Percentiles rank a stretch among this genome's conserved stretches.
These are phyloP conservation scores for Pterocles burchelli DNA, from an alignment of 2,113 vertebrate genomes.

Conservation along the genomic window DNA sequence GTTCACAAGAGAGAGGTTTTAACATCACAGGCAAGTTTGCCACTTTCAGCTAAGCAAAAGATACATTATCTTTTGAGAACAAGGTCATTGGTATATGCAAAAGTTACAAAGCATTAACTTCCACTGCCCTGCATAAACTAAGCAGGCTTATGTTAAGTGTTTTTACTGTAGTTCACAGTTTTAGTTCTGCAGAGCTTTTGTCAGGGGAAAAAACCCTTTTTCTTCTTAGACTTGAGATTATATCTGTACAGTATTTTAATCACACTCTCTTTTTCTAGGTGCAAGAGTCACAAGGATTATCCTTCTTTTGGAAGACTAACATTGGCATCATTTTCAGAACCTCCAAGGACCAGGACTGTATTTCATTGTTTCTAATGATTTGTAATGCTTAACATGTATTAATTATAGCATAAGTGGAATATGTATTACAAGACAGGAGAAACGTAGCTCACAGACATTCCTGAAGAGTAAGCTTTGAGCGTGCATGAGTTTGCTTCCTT, in stretches of 20 bases:
- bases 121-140: background rate
- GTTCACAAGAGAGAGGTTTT: background rate
- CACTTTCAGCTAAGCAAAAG: background rate
- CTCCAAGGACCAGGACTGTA: background rate
- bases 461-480: background rate
- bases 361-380: background rate
- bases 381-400: background rate
- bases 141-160: rapidly evolving
- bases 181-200: background rate
- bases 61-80: background rate
- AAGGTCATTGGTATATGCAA: rapidly evolving
- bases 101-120: background rate
- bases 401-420: background rate
- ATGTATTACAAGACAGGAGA: background rate
- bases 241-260: background rate
- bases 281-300: background rate
- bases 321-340: background rate
- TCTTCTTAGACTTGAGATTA: background rate
- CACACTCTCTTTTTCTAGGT: background rate
- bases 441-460: background rate
- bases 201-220: background rate
- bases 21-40: background rate
- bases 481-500: background rate
- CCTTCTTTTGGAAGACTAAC: background rate
- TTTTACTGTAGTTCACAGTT: background rate